These are phyloP conservation scores for Nesoenas mayeri DNA, from an alignment of 2,113 vertebrate species.

Conservation along the genomic window DNA sequence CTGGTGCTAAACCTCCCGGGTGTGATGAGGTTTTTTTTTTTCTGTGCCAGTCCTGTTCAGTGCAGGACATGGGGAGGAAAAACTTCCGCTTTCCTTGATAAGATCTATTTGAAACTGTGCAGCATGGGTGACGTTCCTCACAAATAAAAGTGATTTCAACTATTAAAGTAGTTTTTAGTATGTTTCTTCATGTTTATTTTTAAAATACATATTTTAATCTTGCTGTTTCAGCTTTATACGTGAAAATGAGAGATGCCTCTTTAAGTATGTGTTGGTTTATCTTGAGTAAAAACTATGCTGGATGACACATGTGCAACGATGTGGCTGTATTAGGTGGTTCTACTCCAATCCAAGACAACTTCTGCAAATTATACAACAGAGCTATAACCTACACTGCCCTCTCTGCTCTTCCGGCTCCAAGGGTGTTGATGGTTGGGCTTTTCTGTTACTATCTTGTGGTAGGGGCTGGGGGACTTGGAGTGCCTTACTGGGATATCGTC, in stretches of 20 bases:
- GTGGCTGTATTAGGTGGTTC: not conserved
- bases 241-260: not conserved
- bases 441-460: not conserved
- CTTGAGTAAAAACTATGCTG: not conserved
- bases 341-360: not conserved
- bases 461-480: not conserved
- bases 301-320: accelerated
- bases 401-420: not conserved
- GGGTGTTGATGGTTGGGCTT: not conserved
- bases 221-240: not conserved
- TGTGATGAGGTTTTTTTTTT: slow-evolving; percentile 69
- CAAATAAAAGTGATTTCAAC: slow-evolving; percentile 73
- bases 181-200: not conserved
- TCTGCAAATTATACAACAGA: not conserved
- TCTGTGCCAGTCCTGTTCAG: slow-evolving; percentile 72
- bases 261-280: not conserved
- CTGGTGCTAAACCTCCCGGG: slow-evolving; percentile 79
- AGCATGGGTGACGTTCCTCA: slow-evolving; percentile 70
- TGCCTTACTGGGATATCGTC: not conserved
- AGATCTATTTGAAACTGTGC: slow-evolving; percentile 73
- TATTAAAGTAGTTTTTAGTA: not conserved
- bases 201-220: not conserved
- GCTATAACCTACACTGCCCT: not conserved
- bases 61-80: slow-evolving; percentile 69
- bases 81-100: slow-evolving; percentile 69